Conservation (phyloP, 2,888 invertebrate genomes). For the Tachystola acroxantha region DNA sequence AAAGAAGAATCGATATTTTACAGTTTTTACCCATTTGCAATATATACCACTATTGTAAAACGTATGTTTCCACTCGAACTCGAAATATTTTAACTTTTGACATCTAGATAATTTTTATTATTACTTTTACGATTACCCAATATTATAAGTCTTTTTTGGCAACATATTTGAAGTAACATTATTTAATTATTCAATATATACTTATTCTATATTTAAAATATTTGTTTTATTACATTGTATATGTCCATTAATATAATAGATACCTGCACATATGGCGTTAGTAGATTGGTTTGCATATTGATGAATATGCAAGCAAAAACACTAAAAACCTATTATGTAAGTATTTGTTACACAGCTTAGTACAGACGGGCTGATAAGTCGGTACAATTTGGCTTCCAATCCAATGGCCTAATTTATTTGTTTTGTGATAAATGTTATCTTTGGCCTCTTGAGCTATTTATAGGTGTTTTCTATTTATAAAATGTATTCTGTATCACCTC, state of each 20-base stretch:
- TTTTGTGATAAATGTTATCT: no score
- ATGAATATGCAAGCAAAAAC: no score
- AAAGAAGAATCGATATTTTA: constrained; percentile 33
- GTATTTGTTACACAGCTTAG: no score
- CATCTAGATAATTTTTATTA: constrained; percentile 67
- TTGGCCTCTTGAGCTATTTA: no score
- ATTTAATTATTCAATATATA: constrained; percentile 79
- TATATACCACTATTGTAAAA: constrained; percentile 41
- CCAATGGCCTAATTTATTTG: background rate
- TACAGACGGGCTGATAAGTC: no score
- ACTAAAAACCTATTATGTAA: no score
- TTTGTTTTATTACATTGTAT: constrained; percentile 58
- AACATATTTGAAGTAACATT: constrained; percentile 76
- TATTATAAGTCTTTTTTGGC: constrained; percentile 73
- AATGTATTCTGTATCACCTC: no score
- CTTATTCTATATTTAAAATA: constrained; percentile 74
- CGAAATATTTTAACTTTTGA: constrained; percentile 70
- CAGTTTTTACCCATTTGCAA: constrained; percentile 35
- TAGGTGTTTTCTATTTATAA: no score
- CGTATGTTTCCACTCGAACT: constrained; percentile 59
- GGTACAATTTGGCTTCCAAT: background rate
- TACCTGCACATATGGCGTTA: no score
- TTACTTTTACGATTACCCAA: constrained; percentile 74
- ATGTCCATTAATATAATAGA: background rate
- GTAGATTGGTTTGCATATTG: no score